Conservation (phyloP, 1,140 invertebrate genomes). For the Drosophila neocordata region DNA sequence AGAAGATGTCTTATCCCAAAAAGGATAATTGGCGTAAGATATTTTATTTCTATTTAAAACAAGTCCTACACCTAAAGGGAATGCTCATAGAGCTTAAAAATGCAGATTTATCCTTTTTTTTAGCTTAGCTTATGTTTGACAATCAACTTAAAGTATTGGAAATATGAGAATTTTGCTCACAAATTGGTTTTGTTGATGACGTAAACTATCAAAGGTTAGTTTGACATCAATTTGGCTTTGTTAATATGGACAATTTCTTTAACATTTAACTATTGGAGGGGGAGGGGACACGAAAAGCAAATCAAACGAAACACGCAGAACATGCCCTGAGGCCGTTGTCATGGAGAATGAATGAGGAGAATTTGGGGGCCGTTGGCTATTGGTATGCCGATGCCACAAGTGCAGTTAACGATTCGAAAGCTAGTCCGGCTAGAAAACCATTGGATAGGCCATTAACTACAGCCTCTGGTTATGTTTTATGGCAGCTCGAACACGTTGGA, state of each 20-base stretch:
- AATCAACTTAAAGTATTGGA: too few species aligned
- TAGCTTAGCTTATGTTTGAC: too few species aligned
- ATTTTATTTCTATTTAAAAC: too few species aligned
- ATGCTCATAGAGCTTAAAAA: too few species aligned
- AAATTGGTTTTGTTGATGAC: not conserved
- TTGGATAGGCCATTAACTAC: constrained; percentile 69
- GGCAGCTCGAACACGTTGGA: constrained; percentile 64
- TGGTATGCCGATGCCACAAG: constrained; percentile 48
- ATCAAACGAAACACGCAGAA: constrained; percentile 1
- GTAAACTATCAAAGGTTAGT: not conserved
- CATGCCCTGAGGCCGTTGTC: not conserved
- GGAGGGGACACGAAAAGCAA: not conserved
- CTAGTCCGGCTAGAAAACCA: constrained; percentile 53
- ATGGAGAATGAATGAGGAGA: not conserved
- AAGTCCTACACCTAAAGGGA: too few species aligned
- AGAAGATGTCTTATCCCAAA: too few species aligned
- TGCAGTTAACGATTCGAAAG: constrained; percentile 68
- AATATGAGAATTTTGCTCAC: not conserved
- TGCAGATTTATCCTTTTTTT: too few species aligned
- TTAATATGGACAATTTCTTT: not conserved
- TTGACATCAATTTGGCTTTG: not conserved
- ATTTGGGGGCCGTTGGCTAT: not conserved
- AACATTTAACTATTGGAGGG: not conserved
- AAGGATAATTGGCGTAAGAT: too few species aligned
- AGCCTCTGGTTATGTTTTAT: constrained; percentile 72